Evolutionary conservation across 2,113 vertebrate species (phyloP).

Genomic region (Carlito syrichta): DNA sequence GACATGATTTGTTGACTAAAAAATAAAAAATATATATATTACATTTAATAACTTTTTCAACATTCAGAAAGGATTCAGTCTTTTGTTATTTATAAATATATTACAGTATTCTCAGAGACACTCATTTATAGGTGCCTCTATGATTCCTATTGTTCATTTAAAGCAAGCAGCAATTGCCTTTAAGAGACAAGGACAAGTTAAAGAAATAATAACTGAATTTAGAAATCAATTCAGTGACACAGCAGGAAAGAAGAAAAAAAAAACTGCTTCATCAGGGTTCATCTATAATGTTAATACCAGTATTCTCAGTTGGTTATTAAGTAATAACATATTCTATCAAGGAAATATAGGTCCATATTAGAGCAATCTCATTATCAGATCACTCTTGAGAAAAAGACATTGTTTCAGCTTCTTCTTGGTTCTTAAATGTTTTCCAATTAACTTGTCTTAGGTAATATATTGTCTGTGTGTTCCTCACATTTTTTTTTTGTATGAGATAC

Average conservation of each 20-base stretch:
- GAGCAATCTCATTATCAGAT: not conserved
- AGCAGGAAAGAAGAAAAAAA: not conserved
- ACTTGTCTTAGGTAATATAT: not conserved
- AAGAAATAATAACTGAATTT: not conserved
- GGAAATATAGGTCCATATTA: not conserved
- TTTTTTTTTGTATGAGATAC: not conserved
- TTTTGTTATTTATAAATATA: not conserved
- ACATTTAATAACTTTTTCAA: not conserved
- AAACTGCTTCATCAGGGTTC: not conserved
- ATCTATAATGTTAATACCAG: not conserved
- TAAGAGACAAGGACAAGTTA: not conserved
- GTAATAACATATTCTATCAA: not conserved
- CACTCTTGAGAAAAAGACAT: not conserved
- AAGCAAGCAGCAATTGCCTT: not conserved
- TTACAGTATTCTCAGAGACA: not conserved
- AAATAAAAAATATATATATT: not conserved
- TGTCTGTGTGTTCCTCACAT: not conserved
- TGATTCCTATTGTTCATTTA: not conserved
- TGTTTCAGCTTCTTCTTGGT: not conserved
- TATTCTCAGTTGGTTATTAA: not conserved
- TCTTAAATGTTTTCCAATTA: slow-evolving; percentile 9
- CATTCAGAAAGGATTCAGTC: not conserved
- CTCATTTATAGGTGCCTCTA: not conserved
- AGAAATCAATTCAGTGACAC: not conserved
- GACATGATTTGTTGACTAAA: not conserved